Evolutionary conservation across 2,888 invertebrate genomes (phyloP), one percentile per base, ranked within the genome.

Genomic region (Esperia sulphurella): DNA sequence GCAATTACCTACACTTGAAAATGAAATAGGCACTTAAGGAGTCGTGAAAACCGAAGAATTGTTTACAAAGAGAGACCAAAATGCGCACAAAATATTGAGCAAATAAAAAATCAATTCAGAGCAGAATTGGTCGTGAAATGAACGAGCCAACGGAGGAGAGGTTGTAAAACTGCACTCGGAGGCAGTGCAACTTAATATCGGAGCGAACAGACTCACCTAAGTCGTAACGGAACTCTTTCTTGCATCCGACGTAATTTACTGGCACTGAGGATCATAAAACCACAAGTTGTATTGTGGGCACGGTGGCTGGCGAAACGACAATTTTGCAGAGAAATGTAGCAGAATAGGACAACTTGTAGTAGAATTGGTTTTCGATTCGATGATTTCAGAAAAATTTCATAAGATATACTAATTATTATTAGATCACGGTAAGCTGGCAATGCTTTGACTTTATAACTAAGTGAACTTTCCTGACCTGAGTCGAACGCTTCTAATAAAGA

Each of bases 211-310:
- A 52, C 67, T 61, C 72, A 79, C 75, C 75, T 73, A 70, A 71
- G 68, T 71, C 68, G 71, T 71, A 67, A 71, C 67, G 52, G 61
- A 71, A 79, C 72, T 76, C 76, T 75, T 77, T 66, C 65, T 63
- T 67, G 68, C 76, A 65, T 61, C 65, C 64, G 63, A 65, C 67
- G 71, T 71, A 70, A 75, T 78, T 77, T 78, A 75, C 64, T 65
- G 67, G 61, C 66, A 54, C 56, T 57, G 58, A 51, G 50, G 59
- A 52, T 74, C 80, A 69, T 79, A 80, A 79, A 82, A 70, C 64
- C 58, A 46, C 50, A 8, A 52, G 13, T 6, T 14, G 14, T 10
- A 6, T n/a, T 6, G 35, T n/a, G 39, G 14, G 1, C 8, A 39
- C 14, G 8, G 39, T 39, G 14, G 8, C 9, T 4, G 39, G 39